A percentile compares a stretch with the other conserved stretches of the same genome.
phyloP scores from a whole-genome alignment of 2,113 vertebrate species.

The Oreochromis aureus region DNA sequence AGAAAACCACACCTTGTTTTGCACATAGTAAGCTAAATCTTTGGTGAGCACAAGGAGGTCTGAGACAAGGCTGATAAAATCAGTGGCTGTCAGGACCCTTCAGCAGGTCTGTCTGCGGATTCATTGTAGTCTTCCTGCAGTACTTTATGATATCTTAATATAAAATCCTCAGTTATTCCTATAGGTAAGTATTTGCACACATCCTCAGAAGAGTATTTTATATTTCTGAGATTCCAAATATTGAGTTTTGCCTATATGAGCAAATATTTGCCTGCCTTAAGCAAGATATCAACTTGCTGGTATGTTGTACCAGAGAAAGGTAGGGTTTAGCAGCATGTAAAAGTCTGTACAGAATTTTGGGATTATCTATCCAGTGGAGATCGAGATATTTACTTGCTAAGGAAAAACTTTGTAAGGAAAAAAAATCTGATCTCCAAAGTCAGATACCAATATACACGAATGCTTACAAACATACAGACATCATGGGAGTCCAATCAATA shows the following conservation, averaged over 20 bases:
- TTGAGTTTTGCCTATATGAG: not conserved
- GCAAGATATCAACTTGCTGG: not conserved
- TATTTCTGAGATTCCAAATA: constrained; percentile 1
- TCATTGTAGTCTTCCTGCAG: not conserved
- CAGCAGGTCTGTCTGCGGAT: constrained; percentile 8
- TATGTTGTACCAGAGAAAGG: not conserved
- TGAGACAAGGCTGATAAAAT: constrained; percentile 2
- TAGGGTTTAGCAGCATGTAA: not conserved
- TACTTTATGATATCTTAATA: not conserved
- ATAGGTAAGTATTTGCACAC: not conserved
- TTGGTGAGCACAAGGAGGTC: not conserved
- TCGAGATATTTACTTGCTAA: not conserved
- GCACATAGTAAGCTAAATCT: not conserved
- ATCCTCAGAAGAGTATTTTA: not conserved
- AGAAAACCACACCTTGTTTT: not conserved
- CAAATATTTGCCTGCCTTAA: not conserved
- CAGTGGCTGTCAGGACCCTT: constrained; percentile 1
- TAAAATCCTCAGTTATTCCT: not conserved
- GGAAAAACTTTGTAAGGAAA: not conserved
- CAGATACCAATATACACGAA: not conserved
- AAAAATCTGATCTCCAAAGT: not conserved
- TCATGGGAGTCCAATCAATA: not conserved
- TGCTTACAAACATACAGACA: not conserved
- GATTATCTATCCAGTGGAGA: not conserved
- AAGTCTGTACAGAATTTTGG: not conserved